Percentiles rank a stretch among this genome's conserved stretches.
phyloP scores from a whole-genome alignment of 2,888 invertebrate species.

The Trachelus troglodyta region DNA sequence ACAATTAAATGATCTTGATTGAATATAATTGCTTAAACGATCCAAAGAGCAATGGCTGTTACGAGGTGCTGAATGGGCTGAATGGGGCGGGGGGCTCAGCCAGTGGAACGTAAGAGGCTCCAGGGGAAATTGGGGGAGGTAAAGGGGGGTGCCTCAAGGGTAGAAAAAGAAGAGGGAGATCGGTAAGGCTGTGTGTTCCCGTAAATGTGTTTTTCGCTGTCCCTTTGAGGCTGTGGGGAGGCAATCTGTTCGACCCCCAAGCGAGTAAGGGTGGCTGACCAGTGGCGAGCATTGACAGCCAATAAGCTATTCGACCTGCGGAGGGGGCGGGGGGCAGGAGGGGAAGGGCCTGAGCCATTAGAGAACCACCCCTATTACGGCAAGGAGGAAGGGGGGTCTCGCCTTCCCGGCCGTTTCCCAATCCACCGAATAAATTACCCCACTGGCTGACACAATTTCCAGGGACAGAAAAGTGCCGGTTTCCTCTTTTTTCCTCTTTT shows the following conservation, averaged over 20 bases:
- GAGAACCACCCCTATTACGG: slow-evolving; percentile 12
- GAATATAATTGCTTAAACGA: too few relatives aligned
- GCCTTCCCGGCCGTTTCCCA: slow-evolving; percentile 7
- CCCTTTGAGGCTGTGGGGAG: slow-evolving; percentile 30
- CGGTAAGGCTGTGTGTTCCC: slow-evolving; percentile 15
- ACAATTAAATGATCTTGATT: too few relatives aligned
- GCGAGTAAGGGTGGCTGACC: slow-evolving; percentile 15
- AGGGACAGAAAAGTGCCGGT: too few relatives aligned
- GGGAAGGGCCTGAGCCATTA: slow-evolving; percentile 25
- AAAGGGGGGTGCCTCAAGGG: neutral
- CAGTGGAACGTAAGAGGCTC: too few relatives aligned
- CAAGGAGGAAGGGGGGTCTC: too few relatives aligned
- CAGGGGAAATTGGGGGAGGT: too few relatives aligned
- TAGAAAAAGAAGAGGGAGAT: slow-evolving; percentile 18
- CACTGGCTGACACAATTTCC: too few relatives aligned
- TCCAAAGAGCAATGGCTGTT: too few relatives aligned
- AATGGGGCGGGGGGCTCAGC: too few relatives aligned
- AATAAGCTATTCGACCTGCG: slow-evolving; percentile 43
- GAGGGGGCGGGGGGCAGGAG: neutral
- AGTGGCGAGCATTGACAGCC: slow-evolving; percentile 40
- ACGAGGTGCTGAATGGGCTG: too few relatives aligned
- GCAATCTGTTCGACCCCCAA: slow-evolving; percentile 35
- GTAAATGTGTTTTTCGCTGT: slow-evolving; percentile 30
- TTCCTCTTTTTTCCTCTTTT: too few relatives aligned
- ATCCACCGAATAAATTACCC: slow-evolving; percentile 31